Base-by-base conservation (phyloP, 35 echinoderm and acorn worm genomes). In the Patiria miniata region DNA sequence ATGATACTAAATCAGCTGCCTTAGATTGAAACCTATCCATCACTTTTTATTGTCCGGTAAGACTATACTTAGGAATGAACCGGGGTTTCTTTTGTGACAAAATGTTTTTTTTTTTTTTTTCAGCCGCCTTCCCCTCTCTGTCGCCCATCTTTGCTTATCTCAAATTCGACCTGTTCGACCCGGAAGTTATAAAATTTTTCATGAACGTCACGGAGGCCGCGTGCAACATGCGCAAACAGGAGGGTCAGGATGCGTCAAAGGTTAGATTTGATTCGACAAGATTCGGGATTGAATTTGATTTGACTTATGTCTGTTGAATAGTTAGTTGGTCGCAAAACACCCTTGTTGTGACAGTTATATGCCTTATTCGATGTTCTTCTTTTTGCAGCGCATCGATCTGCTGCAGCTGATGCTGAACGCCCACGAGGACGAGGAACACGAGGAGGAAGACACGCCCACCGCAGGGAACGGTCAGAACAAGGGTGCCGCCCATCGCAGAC, bases 381-480 rank as follows among this genome's bases (percentile, higher is more conserved):
- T 82, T 52, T 19, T 81, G 30, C 19, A 91, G 90, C 80, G 78
- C 37, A 85, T 79, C 40, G 93, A 94, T 36, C 56, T 94, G 39
- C 69, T 94, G 30, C 84, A 91, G 79, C 50, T 94, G 87, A 94
- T 94, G 93, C 17, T 90, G 56, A 82, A 90, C 87, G 88, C 93
- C 36, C 93, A 94, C 61, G 81, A 81, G 2, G 86, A 86, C 21
- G 23, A 77, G 40, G 58, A 83, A 9, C 68, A 79, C 51, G 76
- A 87, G 14, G 85, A 54, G 5, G 76, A 87, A 37, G 40, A 37
- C 17, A 59, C 40, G 5, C 6, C 6, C 14, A 22, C 44, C 30
- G 38, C 2, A 14, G 42, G 12, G 42, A 47, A 47, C 42, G 42
- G 42, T 12, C 4, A 4, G 42, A 52, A 87, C 14, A 77, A 37